These are phyloP conservation scores for Parasteatoda tepidariorum DNA, from an alignment of 1,140 invertebrate species.

Conservation along the genomic window DNA sequence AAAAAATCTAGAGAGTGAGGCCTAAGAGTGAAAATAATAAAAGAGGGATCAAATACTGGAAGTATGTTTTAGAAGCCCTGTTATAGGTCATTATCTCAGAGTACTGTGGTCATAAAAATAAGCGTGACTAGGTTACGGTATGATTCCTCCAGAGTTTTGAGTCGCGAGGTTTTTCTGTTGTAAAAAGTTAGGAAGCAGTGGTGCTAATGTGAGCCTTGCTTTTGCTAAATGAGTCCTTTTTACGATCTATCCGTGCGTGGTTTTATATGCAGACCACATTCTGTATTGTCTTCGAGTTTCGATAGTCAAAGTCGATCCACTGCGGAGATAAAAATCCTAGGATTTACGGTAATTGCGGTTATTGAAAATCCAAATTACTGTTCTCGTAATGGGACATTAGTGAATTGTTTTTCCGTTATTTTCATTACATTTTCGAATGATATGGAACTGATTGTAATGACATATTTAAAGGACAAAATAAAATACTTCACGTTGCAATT, in stretches of 20 bases:
- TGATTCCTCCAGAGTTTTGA: not conserved
- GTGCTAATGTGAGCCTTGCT: conserved; percentile 24
- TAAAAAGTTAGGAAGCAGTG: conserved; percentile 1
- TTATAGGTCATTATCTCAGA: conserved; percentile 9
- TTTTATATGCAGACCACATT: conserved; percentile 4
- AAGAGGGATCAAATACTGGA: conserved; percentile 7
- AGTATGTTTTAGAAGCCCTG: conserved; percentile 22
- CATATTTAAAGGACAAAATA: too few relatives aligned
- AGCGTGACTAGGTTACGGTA: conserved; percentile 12
- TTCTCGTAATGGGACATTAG: not conserved
- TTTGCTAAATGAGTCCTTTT: conserved; percentile 16
- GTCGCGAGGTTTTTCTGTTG: not conserved
- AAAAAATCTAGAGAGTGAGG: not conserved
- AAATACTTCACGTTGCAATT: too few relatives aligned
- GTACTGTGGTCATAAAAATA: conserved; percentile 2
- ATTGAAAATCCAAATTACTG: not conserved
- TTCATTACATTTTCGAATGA: too few relatives aligned
- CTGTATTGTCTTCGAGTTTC: not conserved
- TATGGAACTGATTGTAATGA: too few relatives aligned
- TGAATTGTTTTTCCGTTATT: too few relatives aligned
- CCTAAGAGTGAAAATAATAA: not conserved
- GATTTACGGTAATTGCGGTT: not conserved
- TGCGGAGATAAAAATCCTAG: not conserved
- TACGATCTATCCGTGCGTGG: conserved; percentile 14
- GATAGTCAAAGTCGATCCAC: not conserved